Evolutionary conservation across 2,888 invertebrate genomes (phyloP), one percentile per base, ranked within the genome.

Genomic region (Pelosia muscerda): DNA sequence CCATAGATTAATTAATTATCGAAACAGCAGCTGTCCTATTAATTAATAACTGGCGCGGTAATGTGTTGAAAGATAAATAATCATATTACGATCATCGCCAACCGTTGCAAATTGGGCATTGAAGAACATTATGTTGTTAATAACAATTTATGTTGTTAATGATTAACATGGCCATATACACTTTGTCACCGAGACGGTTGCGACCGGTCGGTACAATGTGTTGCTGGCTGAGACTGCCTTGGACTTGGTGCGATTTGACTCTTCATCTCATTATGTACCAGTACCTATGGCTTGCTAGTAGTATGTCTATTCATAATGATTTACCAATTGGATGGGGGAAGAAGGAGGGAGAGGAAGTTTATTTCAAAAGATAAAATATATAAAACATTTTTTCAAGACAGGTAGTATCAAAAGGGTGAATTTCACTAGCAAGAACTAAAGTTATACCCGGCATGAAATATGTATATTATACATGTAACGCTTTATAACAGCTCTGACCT

Each of bases 401-500:
- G 15, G 5, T 19, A 42, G 1, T 19, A n/a, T n/a, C 19, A 49
- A 49, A n/a, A n/a, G 9, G 19, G n/a, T 26, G 22, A n/a, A 13
- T 49, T 59, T 25, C 22, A 54, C n/a, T 11, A 54, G 2, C 31
- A 31, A 23, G 22, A 0, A 19, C 57, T 28, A 3, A 42, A 49
- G 23, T 49, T 34, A 65, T 6, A 54, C 34, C 59, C 25, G 4
- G 23, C 23, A 58, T 38, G 59, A 59, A 22, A 2, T 25, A 64
- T 64, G 26, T 28, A 56, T 34, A 54, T 65, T 34, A 54, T 65
- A 54, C n/a, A 23, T 65, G 26, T 57, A 63, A 69, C 65, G 71
- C 81, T 82, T 80, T 75, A 80, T 72, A 63, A 57, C 72, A 63
- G 28, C 56, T n/a, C 68, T 77, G 80, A 82, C 79, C 82, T 75